Evolutionary conservation across 2,888 invertebrate genomes (phyloP), one percentile per base, ranked within the genome.

Genomic region (Brachypalpus laphriformis): DNA sequence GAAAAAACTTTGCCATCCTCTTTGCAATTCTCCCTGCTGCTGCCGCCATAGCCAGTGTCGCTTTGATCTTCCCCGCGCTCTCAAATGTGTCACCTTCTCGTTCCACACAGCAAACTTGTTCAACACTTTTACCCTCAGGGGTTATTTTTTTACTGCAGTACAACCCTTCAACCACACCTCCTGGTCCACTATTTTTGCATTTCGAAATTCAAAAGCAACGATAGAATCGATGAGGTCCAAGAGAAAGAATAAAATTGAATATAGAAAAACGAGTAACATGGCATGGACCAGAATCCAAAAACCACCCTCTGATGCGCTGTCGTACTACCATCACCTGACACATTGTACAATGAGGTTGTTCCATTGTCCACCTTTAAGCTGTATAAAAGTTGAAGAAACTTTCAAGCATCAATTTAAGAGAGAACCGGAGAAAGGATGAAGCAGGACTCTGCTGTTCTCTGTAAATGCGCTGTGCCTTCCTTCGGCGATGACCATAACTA

Each of bases 341-440:
- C 75, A 81, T 71, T 81, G 81, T 75, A 85, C 75, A 85, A 76
- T 71, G 81, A 76, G 81, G 76, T 80, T 71, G 56, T 74, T 71
- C 54, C 81, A 80, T 83, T 83, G 83, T 83, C 83, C 81, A 85
- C 85, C 81, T 85, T 85, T 76, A 81, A 85, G 81, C 85, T 76
- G 81, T 71, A 81, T 71, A 85, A 81, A 85, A 85, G 81, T 81
- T 81, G 85, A 85, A 85, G 85, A 85, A 85, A 85, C 81, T 85
- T 85, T 85, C 42, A 71, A 81, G 81, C 81, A 81, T 81, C 81
- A 81, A 81, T 83, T 80, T 63, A 72, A 37, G 66, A 59, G 56
- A 7, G 47, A 61, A 25, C 25, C 57, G 37, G 49, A 59, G 56
- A 37, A 45, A 34, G 49, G 57, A 20, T 51, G 25, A 14, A 31